A percentile compares a stretch with the other conserved stretches of the same genome.
Evolutionary conservation across 2,797 vertebrate genomes (phyloP).

Genomic region (Neosilurus mollespiculum): DNA sequence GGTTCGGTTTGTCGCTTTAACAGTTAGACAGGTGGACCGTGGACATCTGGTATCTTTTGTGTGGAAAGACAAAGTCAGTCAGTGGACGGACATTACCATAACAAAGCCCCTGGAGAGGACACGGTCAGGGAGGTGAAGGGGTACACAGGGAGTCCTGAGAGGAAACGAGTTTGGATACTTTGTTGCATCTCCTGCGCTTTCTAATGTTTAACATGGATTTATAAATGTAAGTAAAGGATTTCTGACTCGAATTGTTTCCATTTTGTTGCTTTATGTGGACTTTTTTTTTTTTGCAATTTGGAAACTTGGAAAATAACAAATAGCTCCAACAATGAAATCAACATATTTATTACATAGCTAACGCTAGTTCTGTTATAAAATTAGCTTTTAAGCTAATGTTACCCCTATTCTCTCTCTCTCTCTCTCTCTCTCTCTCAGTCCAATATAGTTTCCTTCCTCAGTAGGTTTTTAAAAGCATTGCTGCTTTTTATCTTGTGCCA

Average conservation of each 20-base stretch:
- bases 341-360: no score
- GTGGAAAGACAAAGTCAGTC: constrained; percentile 48
- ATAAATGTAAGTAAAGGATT: constrained; percentile 26
- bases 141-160: not conserved
- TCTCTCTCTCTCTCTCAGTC: no score
- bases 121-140: constrained; percentile 21
- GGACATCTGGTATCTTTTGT: constrained; percentile 60
- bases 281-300: not conserved
- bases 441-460: no score
- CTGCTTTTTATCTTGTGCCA: not conserved
- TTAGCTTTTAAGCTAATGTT: no score
- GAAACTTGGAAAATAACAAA: no score
- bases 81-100: constrained; percentile 56
- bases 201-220: not conserved
- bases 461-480: not conserved
- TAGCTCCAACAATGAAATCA: no score
- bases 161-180: not conserved
- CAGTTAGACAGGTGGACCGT: constrained; percentile 59
- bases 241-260: not conserved
- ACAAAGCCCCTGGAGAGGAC: constrained; percentile 49
- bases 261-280: not conserved
- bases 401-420: no score
- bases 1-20: constrained; percentile 14
- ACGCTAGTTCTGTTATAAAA: no score
- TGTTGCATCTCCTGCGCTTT: not conserved